phyloP scores from a whole-genome alignment of 1,140 invertebrate species.

The Eciton burchellii region DNA sequence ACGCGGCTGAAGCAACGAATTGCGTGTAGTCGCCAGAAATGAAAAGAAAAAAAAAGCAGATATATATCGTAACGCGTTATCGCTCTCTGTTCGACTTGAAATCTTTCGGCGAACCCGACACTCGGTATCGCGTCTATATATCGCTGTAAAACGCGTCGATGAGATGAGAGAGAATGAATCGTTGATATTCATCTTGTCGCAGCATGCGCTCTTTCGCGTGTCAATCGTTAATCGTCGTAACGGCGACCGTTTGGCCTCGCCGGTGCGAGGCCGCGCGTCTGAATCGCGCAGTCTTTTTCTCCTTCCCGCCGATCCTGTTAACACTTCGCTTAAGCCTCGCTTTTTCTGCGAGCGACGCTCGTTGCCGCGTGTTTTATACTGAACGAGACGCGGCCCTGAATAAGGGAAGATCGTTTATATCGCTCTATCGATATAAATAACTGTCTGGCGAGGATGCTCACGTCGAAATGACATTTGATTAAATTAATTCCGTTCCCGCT shows the following conservation, averaged over 20 bases:
- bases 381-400: not conserved
- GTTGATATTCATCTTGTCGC: not conserved
- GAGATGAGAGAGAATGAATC: not conserved
- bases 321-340: not conserved
- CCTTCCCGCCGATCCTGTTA: not conserved
- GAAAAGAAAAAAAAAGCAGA: not conserved
- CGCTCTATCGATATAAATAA: not conserved
- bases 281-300: conserved; percentile 27
- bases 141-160: not conserved
- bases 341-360: not conserved
- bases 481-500: conserved; percentile 1
- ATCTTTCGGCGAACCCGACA: not conserved
- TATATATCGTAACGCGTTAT: no score
- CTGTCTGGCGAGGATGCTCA: not conserved
- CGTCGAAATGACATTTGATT: not conserved
- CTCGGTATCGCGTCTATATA: conserved; percentile 1
- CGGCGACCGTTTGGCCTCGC: conserved; percentile 17
- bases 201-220: not conserved
- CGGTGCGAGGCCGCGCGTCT: not conserved
- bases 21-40: not conserved
- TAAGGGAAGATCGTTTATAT: not conserved
- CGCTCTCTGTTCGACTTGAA: not conserved
- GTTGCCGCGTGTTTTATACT: not conserved
- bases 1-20: no score
- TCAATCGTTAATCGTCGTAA: conserved; percentile 25